phyloP scores from a whole-genome alignment of 1,140 invertebrate genomes.

The Aphelenchoides besseyi region DNA sequence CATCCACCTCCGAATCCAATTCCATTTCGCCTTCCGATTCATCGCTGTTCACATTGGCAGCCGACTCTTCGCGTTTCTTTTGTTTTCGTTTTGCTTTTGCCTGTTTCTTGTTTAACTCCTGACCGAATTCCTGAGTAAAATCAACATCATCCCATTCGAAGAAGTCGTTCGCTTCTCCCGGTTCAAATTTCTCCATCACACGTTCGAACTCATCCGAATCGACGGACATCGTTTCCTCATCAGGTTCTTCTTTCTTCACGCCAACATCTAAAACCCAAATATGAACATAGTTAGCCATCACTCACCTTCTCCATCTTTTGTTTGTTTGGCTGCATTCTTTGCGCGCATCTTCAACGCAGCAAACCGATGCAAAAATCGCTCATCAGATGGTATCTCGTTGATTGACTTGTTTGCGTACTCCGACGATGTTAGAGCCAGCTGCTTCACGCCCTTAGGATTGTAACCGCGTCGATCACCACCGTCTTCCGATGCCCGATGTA shows the following conservation, averaged over 20 bases:
- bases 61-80: neutral
- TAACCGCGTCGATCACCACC: constrained; percentile 61
- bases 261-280: constrained; percentile 54
- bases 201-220: constrained; percentile 79
- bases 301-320: constrained; percentile 19
- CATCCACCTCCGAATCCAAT: constrained; percentile 53
- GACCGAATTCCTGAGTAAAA: constrained; percentile 37
- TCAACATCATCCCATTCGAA: constrained; percentile 35
- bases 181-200: constrained; percentile 55
- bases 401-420: constrained; percentile 72
- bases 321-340: constrained; percentile 30
- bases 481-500: neutral
- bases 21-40: constrained; percentile 17
- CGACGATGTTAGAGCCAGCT: constrained; percentile 45
- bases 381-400: constrained; percentile 75
- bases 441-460: constrained; percentile 22
- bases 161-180: constrained; percentile 37
- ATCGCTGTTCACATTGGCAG: constrained; percentile 11
- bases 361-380: constrained; percentile 72
- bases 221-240: constrained; percentile 74
- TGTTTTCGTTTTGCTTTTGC: constrained; percentile 24
- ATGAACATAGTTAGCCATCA: constrained; percentile 37
- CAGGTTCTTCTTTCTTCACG: constrained; percentile 65
- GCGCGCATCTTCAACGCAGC: constrained; percentile 44
- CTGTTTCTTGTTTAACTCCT: constrained; percentile 23